These are phyloP conservation scores for Actinopyga echinites DNA, from an alignment of 53 echinoderm and acorn worm genomes.

Conservation along the genomic window DNA sequence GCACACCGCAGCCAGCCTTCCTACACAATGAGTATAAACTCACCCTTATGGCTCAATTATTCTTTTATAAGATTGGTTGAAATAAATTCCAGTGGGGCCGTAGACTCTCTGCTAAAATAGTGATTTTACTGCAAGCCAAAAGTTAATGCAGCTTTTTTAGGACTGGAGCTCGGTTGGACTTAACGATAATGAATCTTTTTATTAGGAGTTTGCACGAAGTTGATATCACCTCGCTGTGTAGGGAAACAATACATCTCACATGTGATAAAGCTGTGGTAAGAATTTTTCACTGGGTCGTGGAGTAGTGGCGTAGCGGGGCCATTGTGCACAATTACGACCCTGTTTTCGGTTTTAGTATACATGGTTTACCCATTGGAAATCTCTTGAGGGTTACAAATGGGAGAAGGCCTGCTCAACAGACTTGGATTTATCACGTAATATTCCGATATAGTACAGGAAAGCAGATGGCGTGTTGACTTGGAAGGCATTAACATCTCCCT, in stretches of 20 bases:
- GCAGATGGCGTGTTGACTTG: too few relatives aligned
- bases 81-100: not conserved
- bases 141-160: slow-evolving; percentile 20
- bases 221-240: not conserved
- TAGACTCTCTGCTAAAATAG: not conserved
- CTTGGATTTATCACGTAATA: slow-evolving; percentile 15
- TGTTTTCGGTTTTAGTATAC: not conserved
- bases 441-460: too few relatives aligned
- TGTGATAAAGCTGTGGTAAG: too few relatives aligned
- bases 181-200: slow-evolving; percentile 16
- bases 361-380: slow-evolving; percentile 5
- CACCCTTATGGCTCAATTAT: too few relatives aligned
- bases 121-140: not conserved
- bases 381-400: not conserved
- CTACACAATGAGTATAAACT: too few relatives aligned
- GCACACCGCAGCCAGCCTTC: too few relatives aligned
- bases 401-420: slow-evolving; percentile 3
- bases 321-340: too few relatives aligned
- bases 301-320: too few relatives aligned
- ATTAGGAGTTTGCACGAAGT: slow-evolving; percentile 4
- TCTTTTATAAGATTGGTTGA: not conserved
- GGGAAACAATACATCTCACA: too few relatives aligned
- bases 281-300: too few relatives aligned
- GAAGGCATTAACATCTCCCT: too few relatives aligned
- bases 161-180: not conserved